A percentile compares a stretch with the other conserved stretches of the same genome.
Conservation (phyloP, 2,888 invertebrate genomes). For the Ischnus inquisitorius region DNA sequence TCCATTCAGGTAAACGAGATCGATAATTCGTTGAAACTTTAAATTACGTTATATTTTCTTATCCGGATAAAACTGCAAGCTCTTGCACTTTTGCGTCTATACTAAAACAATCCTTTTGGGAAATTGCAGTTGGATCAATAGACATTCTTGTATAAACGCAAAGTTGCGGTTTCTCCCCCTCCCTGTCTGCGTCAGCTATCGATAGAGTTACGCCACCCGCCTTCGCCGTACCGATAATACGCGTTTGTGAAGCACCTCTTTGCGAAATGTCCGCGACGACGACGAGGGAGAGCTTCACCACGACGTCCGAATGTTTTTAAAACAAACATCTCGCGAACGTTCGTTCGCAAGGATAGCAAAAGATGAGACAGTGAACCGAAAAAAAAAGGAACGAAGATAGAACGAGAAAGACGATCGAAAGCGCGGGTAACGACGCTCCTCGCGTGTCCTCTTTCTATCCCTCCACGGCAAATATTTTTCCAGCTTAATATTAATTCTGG, state of each 20-base stretch:
- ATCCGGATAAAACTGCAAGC: conserved; percentile 19
- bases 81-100: neutral
- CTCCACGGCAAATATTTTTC: conserved; percentile 33
- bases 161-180: neutral
- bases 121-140: conserved; percentile 47
- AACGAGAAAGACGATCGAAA: too few relatives aligned
- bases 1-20: too few relatives aligned
- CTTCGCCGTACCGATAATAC: conserved; percentile 3
- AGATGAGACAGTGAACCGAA: neutral
- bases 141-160: conserved; percentile 39
- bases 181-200: conserved; percentile 31
- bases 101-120: conserved; percentile 32
- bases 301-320: conserved; percentile 48
- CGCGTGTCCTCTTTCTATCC: conserved; percentile 2
- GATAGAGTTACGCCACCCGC: conserved; percentile 29
- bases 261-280: conserved; percentile 7
- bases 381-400: conserved; percentile 11
- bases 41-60: conserved; percentile 4
- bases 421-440: conserved; percentile 1
- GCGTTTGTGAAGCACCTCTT: conserved; percentile 13
- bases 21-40: neutral
- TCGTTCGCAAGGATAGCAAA: conserved; percentile 30
- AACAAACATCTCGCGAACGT: conserved; percentile 40
- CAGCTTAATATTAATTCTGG: conserved; percentile 43
- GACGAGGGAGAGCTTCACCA: conserved; percentile 17